These are phyloP conservation scores for Schizopygopsis malacanthus DNA, from an alignment of 2,797 vertebrate species.

Conservation along the genomic window DNA sequence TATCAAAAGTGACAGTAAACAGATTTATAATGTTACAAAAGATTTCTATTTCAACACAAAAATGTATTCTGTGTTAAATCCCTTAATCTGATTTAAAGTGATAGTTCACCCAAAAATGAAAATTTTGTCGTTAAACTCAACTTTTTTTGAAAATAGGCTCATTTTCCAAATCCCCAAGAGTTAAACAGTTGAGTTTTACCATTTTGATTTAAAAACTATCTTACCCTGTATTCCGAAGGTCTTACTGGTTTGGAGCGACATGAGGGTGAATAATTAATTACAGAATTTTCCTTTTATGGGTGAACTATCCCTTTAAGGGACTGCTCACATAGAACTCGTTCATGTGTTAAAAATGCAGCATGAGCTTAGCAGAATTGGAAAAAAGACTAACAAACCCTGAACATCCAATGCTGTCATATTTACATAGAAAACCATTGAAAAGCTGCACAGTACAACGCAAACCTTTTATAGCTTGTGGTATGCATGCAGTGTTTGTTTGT, in stretches of 20 bases:
- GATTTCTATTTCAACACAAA: not conserved
- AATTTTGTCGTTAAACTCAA: not conserved
- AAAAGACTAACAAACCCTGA: not conserved
- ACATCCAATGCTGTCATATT: not conserved
- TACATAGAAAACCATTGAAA: not conserved
- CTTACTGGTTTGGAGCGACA: not conserved
- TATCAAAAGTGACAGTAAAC: not conserved
- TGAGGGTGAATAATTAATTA: not conserved
- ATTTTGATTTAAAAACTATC: not conserved
- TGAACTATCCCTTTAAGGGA: not conserved
- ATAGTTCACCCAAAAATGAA: not conserved
- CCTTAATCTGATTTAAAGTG: not conserved
- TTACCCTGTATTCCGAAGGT: not conserved
- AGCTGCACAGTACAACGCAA: not conserved
- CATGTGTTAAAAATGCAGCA: not conserved
- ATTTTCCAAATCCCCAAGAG: too few relatives aligned
- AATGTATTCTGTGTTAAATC: not conserved
- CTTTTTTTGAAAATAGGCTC: too few relatives aligned
- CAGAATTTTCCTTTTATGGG: not conserved
- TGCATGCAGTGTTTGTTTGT: constrained; percentile 1
- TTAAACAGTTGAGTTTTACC: too few relatives aligned
- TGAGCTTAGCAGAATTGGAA: not conserved
- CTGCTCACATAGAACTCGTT: not conserved
- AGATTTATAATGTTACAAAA: not conserved
- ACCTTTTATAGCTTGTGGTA: not conserved